Conservation (phyloP, 1,140 invertebrate species). For the Brachionus angularis region DNA sequence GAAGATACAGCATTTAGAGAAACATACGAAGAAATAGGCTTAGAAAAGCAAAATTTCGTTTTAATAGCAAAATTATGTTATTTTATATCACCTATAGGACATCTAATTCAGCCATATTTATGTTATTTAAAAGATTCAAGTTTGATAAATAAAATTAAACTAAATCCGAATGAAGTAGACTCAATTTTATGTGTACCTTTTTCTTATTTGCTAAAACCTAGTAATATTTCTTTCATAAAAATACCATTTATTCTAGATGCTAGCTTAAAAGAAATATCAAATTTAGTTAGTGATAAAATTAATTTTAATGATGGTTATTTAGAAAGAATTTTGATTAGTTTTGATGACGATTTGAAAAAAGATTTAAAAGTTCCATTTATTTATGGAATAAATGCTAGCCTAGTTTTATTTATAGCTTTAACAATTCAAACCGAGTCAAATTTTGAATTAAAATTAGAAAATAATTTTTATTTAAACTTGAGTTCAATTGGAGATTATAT, state of each 20-base stretch:
- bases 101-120: conserved; percentile 14
- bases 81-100: conserved; percentile 35
- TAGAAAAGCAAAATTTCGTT: conserved; percentile 6
- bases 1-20: conserved; percentile 33
- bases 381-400: conserved; percentile 28
- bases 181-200: conserved; percentile 20
- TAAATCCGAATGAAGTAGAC: conserved; percentile 33
- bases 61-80: conserved; percentile 21
- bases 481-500: not conserved
- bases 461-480: not conserved
- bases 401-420: conserved; percentile 11
- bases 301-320: conserved; percentile 9
- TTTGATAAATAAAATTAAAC: not conserved
- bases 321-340: conserved; percentile 2
- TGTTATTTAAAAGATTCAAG: conserved; percentile 3
- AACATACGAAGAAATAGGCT: conserved; percentile 37
- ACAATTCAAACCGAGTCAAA: not conserved
- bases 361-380: not conserved
- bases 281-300: not conserved
- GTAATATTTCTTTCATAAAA: not conserved
- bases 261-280: not conserved
- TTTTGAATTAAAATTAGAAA: not conserved
- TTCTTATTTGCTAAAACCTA: not conserved
- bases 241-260: not conserved
- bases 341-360: not conserved